Conservation (phyloP, 2,113 vertebrate genomes). For the Pseudonaja textilis region DNA sequence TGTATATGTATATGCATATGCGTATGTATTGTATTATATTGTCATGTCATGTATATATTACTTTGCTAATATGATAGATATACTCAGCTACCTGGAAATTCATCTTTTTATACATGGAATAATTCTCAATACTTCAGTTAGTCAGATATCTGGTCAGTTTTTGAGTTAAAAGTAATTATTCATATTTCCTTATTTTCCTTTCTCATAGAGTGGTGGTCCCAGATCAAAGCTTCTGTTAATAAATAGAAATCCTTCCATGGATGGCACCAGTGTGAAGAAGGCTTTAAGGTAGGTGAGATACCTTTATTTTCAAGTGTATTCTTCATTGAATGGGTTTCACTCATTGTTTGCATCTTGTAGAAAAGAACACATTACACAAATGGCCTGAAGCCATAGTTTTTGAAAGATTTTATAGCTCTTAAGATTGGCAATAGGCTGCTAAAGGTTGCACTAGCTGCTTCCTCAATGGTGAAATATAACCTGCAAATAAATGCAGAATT, state of each 20-base stretch:
- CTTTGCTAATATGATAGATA: neutral
- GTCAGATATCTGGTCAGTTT: neutral
- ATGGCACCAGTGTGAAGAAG: neutral
- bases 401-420: constrained; percentile 58
- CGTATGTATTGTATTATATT: too few species aligned
- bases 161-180: neutral
- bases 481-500: constrained; percentile 52
- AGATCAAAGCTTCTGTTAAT: neutral
- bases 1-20: too few species aligned
- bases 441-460: constrained; percentile 45
- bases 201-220: neutral
- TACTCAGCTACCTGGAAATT: neutral
- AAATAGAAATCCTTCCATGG: neutral
- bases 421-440: constrained; percentile 48
- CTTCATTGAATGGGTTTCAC: constrained; percentile 37
- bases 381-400: constrained; percentile 50
- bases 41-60: neutral
- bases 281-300: neutral
- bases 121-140: neutral
- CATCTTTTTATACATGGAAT: neutral
- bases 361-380: constrained; percentile 53
- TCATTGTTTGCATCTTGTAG: constrained; percentile 56
- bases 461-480: constrained; percentile 57
- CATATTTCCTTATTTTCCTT: neutral
- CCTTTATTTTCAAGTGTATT: constrained; percentile 18